Base-by-base conservation (phyloP, 35 echinoderm and acorn worm species). In the Anneissia japonica region DNA sequence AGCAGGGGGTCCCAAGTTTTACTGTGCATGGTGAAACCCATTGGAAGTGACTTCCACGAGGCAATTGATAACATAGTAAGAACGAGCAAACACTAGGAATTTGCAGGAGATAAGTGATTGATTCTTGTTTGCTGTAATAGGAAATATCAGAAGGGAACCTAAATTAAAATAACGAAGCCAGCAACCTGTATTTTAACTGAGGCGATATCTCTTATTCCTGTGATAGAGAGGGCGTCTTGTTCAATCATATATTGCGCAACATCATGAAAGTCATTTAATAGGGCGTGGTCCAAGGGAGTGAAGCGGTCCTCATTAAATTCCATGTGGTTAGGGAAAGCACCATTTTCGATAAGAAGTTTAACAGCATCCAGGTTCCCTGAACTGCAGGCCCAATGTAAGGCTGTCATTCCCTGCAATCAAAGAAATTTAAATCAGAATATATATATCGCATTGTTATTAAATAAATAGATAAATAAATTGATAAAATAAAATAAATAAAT, bases 171-270 rank as follows among this genome's bases (percentile, higher is more conserved):
- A n/a, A n/a, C n/a, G n/a, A n/a, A n/a, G n/a, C n/a, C n/a, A n/a
- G n/a, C n/a, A n/a, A 96, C 93, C 90, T 96, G 96, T 4, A 99
- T 90, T 79, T 92, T 75, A 39, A 82, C 91, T 35, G 96, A 92
- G 31, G 92, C 92, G 34, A 99, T 90, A 76, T 99, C 96, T 14
- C 92, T 80, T 5, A 99, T 99, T 31, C 88, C 88, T 1, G 93
- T 99, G 39, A 94, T 99, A 34, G 96, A 94, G 23, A 99, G 46
- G 3, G 96, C 96, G 0, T 90, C 96, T 39, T 90, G 91, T 86
- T 99, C 96, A n/a, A 99, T 88, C 92, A 94, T 91, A 32, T 94
- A 94, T 87, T 99, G 96, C 23, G 90, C 87, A 13, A 99, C 92
- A 11, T 99, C 92, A 84, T 99, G 86, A 72, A 92, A 90, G 10